Evolutionary conservation across 1,140 invertebrate genomes (phyloP).

Genomic region (Hestina assimilis): DNA sequence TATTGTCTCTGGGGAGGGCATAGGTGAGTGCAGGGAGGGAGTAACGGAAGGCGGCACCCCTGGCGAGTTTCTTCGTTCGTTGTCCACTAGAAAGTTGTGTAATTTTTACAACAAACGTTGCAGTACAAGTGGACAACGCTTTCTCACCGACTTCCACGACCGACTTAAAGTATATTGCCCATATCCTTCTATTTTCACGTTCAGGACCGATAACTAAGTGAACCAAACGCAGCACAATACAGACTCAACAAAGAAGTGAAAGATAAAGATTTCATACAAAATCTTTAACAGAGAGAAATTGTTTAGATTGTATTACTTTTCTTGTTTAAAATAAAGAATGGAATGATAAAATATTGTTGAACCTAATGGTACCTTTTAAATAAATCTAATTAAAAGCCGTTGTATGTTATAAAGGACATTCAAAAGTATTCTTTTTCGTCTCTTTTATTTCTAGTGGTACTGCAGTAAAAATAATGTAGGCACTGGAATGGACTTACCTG

Average conservation of each 20-base stretch:
- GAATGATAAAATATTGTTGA: neutral
- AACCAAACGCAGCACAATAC: neutral
- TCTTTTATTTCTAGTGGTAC: conserved; percentile 63
- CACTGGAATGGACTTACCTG: conserved; percentile 54
- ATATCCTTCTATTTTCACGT: conserved; percentile 11
- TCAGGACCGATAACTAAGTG: conserved; percentile 6
- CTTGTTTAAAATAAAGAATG: conserved; percentile 1
- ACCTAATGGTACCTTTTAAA: conserved; percentile 51
- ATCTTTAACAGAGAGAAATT: conserved; percentile 3
- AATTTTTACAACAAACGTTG: conserved; percentile 57
- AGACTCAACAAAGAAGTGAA: conserved; percentile 1
- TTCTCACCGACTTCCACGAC: conserved; percentile 7
- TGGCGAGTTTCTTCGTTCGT: conserved; percentile 33
- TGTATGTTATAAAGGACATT: conserved; percentile 71
- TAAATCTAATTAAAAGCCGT: conserved; percentile 72
- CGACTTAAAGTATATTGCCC: conserved; percentile 12
- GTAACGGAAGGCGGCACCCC: conserved; percentile 26
- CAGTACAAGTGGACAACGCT: conserved; percentile 35
- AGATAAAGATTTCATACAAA: conserved; percentile 3
- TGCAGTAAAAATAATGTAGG: conserved; percentile 61
- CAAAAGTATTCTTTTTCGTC: conserved; percentile 62
- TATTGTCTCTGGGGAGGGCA: conserved; percentile 62
- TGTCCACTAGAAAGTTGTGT: conserved; percentile 57
- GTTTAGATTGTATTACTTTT: conserved; percentile 19
- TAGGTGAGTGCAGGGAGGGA: conserved; percentile 45